Conservation (phyloP, 2,888 invertebrate genomes). For the Petrolisthes cinctipes region DNA sequence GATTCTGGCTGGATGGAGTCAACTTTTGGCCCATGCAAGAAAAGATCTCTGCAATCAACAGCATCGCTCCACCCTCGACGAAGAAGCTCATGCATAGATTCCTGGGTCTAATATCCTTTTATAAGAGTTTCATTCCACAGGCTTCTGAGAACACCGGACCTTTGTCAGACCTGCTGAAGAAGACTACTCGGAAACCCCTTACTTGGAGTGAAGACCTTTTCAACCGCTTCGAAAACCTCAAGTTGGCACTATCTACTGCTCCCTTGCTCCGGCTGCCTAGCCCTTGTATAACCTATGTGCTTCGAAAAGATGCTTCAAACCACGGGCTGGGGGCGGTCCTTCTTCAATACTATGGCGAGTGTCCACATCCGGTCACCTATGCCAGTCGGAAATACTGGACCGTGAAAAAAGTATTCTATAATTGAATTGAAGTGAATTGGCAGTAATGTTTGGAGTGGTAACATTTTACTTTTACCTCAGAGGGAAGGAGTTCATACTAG, state of each 20-base stretch:
- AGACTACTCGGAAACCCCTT: background rate
- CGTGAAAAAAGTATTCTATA: background rate
- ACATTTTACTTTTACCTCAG: background rate
- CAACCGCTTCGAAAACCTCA: background rate
- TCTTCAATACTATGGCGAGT: background rate
- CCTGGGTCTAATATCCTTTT: background rate
- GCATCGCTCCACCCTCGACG: background rate
- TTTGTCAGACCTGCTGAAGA: conserved; percentile 2
- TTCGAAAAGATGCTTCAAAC: conserved; percentile 1
- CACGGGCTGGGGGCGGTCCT: background rate
- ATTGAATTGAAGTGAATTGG: conserved; percentile 20
- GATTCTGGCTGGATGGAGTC: no score
- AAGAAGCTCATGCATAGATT: background rate
- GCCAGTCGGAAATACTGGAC: background rate
- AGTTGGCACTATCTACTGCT: background rate
- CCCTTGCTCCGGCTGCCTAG: background rate
- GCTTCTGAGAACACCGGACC: background rate
- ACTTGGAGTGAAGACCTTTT: background rate
- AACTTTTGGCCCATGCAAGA: conserved; percentile 2
- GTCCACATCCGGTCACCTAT: background rate
- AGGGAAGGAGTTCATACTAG: background rate
- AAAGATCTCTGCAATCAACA: conserved; percentile 8
- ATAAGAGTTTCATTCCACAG: background rate
- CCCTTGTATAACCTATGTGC: background rate
- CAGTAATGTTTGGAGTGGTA: background rate